These are phyloP conservation scores for Crocidura indochinensis DNA, from an alignment of 2,797 vertebrate genomes.

Conservation along the genomic window DNA sequence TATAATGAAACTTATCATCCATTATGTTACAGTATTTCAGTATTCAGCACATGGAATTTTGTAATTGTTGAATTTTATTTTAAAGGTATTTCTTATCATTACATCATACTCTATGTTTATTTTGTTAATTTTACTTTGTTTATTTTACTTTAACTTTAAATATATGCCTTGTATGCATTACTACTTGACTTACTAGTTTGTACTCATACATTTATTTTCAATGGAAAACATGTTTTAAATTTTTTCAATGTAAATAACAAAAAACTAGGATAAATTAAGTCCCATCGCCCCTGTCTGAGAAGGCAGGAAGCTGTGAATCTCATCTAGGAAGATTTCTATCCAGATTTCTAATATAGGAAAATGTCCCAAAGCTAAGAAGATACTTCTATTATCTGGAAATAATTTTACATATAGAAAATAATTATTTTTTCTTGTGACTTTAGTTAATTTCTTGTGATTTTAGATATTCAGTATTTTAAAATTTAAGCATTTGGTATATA, in stretches of 20 bases:
- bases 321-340: constrained; percentile 64
- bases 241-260: constrained; percentile 61
- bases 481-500: constrained; percentile 61
- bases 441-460: constrained; percentile 67
- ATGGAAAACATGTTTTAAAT: constrained; percentile 37
- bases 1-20: background rate
- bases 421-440: constrained; percentile 70
- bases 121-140: no score
- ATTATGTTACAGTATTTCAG: background rate
- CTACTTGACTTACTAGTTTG: constrained; percentile 8
- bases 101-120: background rate
- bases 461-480: constrained; percentile 65
- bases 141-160: constrained; percentile 23
- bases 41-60: constrained; percentile 44
- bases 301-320: constrained; percentile 57
- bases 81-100: background rate
- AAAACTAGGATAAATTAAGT: constrained; percentile 26
- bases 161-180: background rate
- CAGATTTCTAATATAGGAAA: constrained; percentile 54
- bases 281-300: constrained; percentile 22
- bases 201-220: constrained; percentile 44
- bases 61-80: constrained; percentile 37
- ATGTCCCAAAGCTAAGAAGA: constrained; percentile 58
- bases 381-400: constrained; percentile 59
- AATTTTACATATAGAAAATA: constrained; percentile 78